Percentiles rank a stretch among this genome's conserved stretches.
These are phyloP conservation scores for Phaonia tiefii DNA, from an alignment of 2,888 invertebrate species.

Conservation along the genomic window DNA sequence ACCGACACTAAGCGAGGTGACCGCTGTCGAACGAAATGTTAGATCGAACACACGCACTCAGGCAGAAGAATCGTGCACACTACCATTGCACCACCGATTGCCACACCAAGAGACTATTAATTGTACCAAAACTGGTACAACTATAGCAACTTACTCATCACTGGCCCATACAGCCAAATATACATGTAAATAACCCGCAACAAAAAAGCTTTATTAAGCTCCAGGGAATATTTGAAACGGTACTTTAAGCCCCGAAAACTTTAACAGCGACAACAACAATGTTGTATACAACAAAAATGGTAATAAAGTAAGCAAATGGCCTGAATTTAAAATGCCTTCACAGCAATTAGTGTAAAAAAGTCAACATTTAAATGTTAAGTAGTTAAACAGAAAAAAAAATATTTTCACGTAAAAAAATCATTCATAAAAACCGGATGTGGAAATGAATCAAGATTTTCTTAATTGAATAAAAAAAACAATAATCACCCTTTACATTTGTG, in stretches of 20 bases:
- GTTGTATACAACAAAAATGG: not conserved
- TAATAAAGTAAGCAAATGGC: constrained; percentile 8
- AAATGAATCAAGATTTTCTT: too few species aligned
- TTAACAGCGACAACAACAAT: not conserved
- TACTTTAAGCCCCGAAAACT: constrained; percentile 28
- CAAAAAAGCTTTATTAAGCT: constrained; percentile 32
- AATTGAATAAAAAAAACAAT: too few species aligned
- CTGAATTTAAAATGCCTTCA: constrained; percentile 25
- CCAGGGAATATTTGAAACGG: constrained; percentile 36
- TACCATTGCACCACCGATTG: too few species aligned
- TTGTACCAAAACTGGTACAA: too few species aligned
- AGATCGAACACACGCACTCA: too few species aligned
- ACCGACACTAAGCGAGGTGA: too few species aligned
- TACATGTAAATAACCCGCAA: not conserved
- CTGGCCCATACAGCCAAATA: not conserved
- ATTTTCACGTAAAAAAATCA: too few species aligned
- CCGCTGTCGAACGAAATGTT: too few species aligned
- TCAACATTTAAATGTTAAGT: constrained; percentile 22
- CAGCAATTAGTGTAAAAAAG: constrained; percentile 26
- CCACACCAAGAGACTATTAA: too few species aligned
- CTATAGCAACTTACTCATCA: not conserved
- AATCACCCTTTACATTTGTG: too few species aligned
- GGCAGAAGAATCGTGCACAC: too few species aligned
- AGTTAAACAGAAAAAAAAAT: not conserved
- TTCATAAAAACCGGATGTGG: too few species aligned